These are phyloP conservation scores for Drosophila ezoana DNA, from an alignment of 2,888 invertebrate species.

Conservation along the genomic window DNA sequence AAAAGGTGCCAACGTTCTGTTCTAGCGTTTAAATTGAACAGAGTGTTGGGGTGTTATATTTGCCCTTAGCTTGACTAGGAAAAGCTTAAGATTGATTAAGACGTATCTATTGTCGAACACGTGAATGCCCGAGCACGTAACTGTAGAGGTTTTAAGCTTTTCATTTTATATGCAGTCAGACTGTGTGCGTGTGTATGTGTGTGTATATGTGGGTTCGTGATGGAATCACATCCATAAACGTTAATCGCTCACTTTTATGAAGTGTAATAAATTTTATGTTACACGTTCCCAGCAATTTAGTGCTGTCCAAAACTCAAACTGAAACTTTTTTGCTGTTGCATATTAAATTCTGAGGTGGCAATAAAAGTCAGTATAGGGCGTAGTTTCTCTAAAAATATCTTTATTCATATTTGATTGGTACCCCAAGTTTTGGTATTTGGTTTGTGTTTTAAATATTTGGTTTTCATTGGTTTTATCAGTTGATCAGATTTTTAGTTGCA, in stretches of 20 bases:
- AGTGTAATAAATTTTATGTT: conserved; percentile 76
- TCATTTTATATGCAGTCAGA: conserved; percentile 8
- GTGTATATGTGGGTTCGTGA: conserved; percentile 58
- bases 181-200: not conserved
- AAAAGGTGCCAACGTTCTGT: conserved; percentile 3
- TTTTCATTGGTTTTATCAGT: conserved; percentile 46
- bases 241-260: conserved; percentile 80
- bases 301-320: not conserved
- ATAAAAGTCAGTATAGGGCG: conserved; percentile 23
- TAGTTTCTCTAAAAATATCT: conserved; percentile 79
- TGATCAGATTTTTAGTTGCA: conserved; percentile 65
- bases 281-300: conserved; percentile 55
- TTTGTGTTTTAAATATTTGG: conserved; percentile 34
- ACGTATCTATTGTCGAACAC: conserved; percentile 76
- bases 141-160: conserved; percentile 20
- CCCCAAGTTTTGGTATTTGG: conserved; percentile 58
- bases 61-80: conserved; percentile 13
- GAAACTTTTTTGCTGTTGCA: not conserved
- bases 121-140: conserved; percentile 62
- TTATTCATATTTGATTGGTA: conserved; percentile 80
- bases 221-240: conserved; percentile 80
- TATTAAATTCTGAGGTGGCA: conserved; percentile 7
- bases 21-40: conserved; percentile 35
- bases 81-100: conserved; percentile 75
- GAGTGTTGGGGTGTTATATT: conserved; percentile 3